Percentiles rank a stretch among this genome's conserved stretches.
These are phyloP conservation scores for Phyllotreta cruciferae DNA, from an alignment of 2,888 invertebrate genomes.

Conservation along the genomic window DNA sequence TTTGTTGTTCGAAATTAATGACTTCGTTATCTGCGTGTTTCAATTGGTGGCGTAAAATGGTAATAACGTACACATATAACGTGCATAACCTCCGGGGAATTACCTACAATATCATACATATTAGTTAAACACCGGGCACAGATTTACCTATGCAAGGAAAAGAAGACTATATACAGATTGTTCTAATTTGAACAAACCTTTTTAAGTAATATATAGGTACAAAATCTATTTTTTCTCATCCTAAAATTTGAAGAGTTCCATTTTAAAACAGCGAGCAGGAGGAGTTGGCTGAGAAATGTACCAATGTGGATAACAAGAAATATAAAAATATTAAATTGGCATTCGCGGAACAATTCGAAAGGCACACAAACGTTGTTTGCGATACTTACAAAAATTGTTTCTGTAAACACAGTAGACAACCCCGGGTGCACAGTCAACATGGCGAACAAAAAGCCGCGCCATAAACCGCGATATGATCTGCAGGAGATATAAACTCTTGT, in stretches of 20 bases:
- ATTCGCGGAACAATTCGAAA: conserved; percentile 7
- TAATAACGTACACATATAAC: background rate
- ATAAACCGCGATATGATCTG: conserved; percentile 17
- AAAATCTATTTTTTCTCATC: too few species aligned
- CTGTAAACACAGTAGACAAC: conserved; percentile 1
- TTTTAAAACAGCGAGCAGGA: too few species aligned
- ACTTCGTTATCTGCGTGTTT: conserved; percentile 1
- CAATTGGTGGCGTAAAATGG: conserved; percentile 5
- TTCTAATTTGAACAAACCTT: too few species aligned
- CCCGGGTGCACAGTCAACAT: background rate
- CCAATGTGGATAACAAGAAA: background rate
- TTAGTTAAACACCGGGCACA: too few species aligned
- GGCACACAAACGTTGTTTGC: conserved; percentile 5
- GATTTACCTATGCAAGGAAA: too few species aligned
- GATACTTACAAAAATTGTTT: conserved; percentile 8
- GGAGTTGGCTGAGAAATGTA: too few species aligned
- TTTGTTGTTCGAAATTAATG: conserved; percentile 6
- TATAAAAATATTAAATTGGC: conserved; percentile 7
- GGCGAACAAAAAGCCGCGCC: conserved; percentile 7
- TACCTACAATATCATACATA: background rate
- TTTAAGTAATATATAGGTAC: too few species aligned
- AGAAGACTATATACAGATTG: too few species aligned
- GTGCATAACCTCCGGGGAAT: background rate
- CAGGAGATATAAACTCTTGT: conserved; percentile 12
- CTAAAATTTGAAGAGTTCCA: too few species aligned